Percentiles rank a stretch among this genome's conserved stretches.
These are phyloP conservation scores for Calyptommatus sinebrachiatus DNA, from an alignment of 2,113 vertebrate genomes.

Conservation along the genomic window DNA sequence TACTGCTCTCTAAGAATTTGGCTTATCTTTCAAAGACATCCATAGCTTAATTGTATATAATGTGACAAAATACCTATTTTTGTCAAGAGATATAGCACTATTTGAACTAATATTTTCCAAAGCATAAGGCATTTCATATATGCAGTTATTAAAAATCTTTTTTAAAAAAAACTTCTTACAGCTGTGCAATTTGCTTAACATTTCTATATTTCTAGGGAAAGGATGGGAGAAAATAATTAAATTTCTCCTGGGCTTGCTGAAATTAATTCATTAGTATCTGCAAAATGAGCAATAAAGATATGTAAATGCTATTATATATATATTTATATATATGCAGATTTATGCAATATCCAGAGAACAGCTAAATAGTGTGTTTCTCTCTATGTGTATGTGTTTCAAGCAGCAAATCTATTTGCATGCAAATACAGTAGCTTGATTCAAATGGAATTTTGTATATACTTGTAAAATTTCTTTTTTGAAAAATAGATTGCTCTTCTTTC, in stretches of 20 bases:
- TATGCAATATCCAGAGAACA: constrained; percentile 2
- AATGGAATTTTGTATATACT: constrained; percentile 4
- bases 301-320: constrained; percentile 4
- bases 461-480: background rate
- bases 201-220: constrained; percentile 9
- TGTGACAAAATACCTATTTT: background rate
- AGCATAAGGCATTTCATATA: background rate
- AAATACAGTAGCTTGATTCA: constrained; percentile 2
- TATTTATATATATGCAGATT: constrained; percentile 17
- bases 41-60: background rate
- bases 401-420: constrained; percentile 1
- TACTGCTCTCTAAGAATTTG: too few species aligned
- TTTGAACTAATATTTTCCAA: background rate
- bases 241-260: constrained; percentile 1
- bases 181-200: constrained; percentile 4
- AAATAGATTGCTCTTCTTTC: background rate
- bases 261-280: constrained; percentile 9
- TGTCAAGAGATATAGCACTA: background rate
- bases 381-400: background rate
- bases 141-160: background rate
- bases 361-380: background rate
- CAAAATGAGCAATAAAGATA: constrained; percentile 17
- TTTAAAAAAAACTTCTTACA: background rate
- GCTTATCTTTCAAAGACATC: too few species aligned
- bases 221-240: constrained; percentile 11